Evolutionary conservation across 2,888 invertebrate species (phyloP).

Genomic region (Schrankia costaestrigalis): DNA sequence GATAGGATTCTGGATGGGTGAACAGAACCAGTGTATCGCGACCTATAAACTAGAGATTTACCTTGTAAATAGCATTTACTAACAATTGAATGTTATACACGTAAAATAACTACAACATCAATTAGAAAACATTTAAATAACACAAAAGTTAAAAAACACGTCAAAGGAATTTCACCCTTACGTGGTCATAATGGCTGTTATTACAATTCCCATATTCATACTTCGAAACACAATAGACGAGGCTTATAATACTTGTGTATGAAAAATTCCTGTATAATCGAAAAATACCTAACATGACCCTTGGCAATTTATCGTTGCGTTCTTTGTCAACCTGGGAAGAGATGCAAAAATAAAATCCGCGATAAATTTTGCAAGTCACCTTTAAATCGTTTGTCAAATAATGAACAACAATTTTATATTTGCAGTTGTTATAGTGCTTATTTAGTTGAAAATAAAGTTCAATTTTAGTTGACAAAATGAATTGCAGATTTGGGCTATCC

Average conservation of each 20-base stretch:
- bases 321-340: constrained; percentile 58
- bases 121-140: no score
- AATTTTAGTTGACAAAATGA: constrained; percentile 16
- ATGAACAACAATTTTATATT: constrained; percentile 39
- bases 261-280: constrained; percentile 35
- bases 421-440: constrained; percentile 20
- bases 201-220: no score
- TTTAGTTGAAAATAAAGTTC: constrained; percentile 16
- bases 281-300: constrained; percentile 51
- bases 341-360: constrained; percentile 62
- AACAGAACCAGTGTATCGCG: no score
- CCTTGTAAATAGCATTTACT: no score
- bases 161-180: no score
- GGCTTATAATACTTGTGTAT: constrained; percentile 15
- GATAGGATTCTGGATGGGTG: no score
- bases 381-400: constrained; percentile 70
- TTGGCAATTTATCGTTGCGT: constrained; percentile 58
- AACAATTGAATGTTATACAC: no score
- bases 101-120: no score
- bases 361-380: constrained; percentile 68
- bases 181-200: no score
- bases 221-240: constrained; percentile 14
- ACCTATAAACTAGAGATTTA: no score
- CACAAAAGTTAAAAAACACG: no score
- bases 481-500: constrained; percentile 20